phyloP scores from a whole-genome alignment of 2,113 vertebrate genomes.

The Passerina amoena region DNA sequence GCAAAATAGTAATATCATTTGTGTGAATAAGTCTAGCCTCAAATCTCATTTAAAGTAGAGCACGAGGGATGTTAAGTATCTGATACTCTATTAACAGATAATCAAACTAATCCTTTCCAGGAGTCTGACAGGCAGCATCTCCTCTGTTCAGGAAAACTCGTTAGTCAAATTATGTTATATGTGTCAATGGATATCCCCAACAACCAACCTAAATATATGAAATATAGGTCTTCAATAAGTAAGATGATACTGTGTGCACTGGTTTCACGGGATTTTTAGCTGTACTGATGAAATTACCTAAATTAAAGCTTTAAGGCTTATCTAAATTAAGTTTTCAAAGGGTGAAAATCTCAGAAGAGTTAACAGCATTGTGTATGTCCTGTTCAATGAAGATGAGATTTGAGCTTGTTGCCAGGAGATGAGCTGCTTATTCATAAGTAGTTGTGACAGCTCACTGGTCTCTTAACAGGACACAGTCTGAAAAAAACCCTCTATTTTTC shows the following conservation, averaged over 20 bases:
- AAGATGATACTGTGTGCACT: background rate
- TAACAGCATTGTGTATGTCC: background rate
- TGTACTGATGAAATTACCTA: background rate
- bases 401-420: background rate
- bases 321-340: background rate
- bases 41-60: slow-evolving; percentile 46
- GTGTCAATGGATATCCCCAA: background rate
- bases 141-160: background rate
- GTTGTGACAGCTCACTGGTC: background rate
- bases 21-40: background rate
- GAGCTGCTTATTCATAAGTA: background rate
- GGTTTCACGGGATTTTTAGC: background rate
- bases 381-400: background rate
- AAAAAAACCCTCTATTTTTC: background rate
- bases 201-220: background rate
- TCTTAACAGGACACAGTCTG: background rate
- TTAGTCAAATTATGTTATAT: background rate
- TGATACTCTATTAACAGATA: slow-evolving; percentile 27
- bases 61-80: background rate
- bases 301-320: background rate
- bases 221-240: background rate
- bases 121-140: background rate
- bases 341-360: background rate
- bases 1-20: background rate
- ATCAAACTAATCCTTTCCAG: slow-evolving; percentile 22